Evolutionary conservation across 1,140 invertebrate genomes (phyloP).

Genomic region (Cyclina sinensis): DNA sequence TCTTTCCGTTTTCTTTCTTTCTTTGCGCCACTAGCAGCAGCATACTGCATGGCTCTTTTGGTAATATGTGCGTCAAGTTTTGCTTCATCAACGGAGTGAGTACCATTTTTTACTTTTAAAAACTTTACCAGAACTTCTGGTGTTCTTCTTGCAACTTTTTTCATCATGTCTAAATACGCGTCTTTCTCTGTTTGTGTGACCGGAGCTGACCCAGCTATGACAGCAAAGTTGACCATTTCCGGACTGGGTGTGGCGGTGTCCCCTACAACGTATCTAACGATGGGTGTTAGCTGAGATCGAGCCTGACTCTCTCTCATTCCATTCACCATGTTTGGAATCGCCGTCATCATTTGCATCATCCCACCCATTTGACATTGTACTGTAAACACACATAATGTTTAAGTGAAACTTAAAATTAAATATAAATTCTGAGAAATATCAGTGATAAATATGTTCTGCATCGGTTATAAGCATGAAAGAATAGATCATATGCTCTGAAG

Average conservation of each 20-base stretch:
- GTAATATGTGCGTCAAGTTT: constrained; percentile 18
- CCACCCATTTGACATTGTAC: constrained; percentile 16
- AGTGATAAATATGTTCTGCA: too few relatives aligned
- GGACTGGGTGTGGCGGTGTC: constrained; percentile 23
- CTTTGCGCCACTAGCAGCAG: not conserved
- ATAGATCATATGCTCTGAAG: too few relatives aligned
- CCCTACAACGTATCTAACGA: constrained; percentile 16
- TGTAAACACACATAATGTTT: not conserved
- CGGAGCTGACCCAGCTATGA: not conserved
- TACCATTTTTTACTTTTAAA: not conserved
- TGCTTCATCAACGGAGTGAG: not conserved
- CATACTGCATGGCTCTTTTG: constrained; percentile 17
- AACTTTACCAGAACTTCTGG: not conserved
- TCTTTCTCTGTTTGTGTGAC: constrained; percentile 4
- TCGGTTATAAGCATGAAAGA: too few relatives aligned
- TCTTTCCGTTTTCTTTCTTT: not conserved
- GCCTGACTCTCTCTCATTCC: constrained; percentile 16
- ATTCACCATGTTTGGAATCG: not conserved
- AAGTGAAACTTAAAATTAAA: too few relatives aligned
- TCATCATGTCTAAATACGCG: constrained; percentile 34
- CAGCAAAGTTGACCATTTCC: constrained; percentile 31
- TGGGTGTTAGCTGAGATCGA: not conserved
- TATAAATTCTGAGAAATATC: too few relatives aligned
- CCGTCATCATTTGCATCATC: constrained; percentile 8
- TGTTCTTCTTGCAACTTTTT: constrained; percentile 7